Percentiles rank a stretch among this genome's conserved stretches.
phyloP scores from a whole-genome alignment of 1,140 invertebrate species.

The Schlechtendalia chinensis region DNA sequence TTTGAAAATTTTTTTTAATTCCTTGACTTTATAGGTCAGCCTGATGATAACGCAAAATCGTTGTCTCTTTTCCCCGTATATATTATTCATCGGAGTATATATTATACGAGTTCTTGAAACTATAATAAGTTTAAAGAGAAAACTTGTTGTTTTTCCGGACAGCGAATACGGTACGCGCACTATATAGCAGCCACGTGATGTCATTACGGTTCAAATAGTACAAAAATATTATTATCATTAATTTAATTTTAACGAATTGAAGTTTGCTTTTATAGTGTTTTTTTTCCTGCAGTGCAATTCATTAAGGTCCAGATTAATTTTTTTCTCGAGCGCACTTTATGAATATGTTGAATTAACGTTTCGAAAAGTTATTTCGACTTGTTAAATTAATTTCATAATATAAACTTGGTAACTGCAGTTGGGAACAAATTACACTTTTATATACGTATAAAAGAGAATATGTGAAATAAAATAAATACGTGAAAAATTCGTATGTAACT shows the following conservation, averaged over 20 bases:
- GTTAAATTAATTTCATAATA: slow-evolving; percentile 18
- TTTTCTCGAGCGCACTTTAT: neutral
- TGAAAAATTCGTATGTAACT: too few relatives aligned
- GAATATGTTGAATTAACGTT: neutral
- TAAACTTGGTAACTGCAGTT: neutral
- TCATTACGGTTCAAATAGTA: neutral
- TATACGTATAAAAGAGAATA: neutral
- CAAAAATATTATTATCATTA: neutral
- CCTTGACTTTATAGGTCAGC: too few relatives aligned
- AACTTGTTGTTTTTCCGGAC: too few relatives aligned
- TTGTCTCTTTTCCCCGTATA: neutral
- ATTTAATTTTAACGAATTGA: slow-evolving; percentile 8
- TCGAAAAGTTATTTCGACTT: slow-evolving; percentile 4
- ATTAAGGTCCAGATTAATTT: neutral
- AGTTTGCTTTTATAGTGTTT: neutral
- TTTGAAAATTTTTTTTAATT: too few relatives aligned
- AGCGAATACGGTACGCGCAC: neutral
- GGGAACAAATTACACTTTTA: neutral
- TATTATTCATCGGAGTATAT: neutral
- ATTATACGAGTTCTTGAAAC: neutral
- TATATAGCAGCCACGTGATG: neutral
- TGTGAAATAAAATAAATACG: too few relatives aligned
- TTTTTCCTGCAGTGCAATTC: neutral
- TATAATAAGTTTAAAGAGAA: neutral
- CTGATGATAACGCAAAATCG: too few relatives aligned